These are phyloP conservation scores for Holacanthella duospinosa DNA, from an alignment of 2,888 invertebrate species.

Conservation along the genomic window DNA sequence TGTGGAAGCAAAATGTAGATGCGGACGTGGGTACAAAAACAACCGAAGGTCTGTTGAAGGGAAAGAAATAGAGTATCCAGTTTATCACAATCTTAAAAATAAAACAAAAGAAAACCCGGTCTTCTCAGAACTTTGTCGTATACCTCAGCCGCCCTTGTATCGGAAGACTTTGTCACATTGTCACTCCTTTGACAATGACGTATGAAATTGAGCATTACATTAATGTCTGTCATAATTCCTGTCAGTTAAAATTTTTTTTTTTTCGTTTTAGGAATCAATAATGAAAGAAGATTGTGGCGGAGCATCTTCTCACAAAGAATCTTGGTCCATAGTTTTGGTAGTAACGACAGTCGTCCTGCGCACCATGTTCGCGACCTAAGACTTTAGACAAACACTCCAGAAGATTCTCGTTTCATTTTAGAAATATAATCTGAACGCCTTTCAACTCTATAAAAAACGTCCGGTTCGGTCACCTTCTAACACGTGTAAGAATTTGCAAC, in stretches of 20 bases:
- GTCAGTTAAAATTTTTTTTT: background rate
- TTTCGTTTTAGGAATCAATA: background rate
- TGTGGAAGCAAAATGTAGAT: conserved; percentile 51
- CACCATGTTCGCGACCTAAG: no score
- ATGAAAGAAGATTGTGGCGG: conserved; percentile 10
- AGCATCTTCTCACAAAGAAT: background rate
- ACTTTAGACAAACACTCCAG: background rate
- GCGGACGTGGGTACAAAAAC: background rate
- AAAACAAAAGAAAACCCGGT: conserved; percentile 14
- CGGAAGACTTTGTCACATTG: conserved; percentile 17
- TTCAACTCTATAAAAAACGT: conserved; percentile 1
- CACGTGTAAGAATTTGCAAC: no score
- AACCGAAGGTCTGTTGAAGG: background rate
- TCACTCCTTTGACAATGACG: background rate
- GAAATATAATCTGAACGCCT: background rate
- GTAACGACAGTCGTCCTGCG: no score
- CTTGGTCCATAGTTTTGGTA: background rate
- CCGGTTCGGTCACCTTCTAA: background rate
- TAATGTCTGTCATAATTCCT: background rate
- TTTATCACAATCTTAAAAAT: conserved; percentile 1
- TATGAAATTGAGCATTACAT: background rate
- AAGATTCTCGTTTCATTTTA: background rate
- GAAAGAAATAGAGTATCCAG: background rate
- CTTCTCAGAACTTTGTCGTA: conserved; percentile 25
- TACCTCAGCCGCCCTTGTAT: conserved; percentile 25